These are phyloP conservation scores for Coccyzus lansbergi DNA, from an alignment of 2,797 vertebrate genomes.

Conservation along the genomic window DNA sequence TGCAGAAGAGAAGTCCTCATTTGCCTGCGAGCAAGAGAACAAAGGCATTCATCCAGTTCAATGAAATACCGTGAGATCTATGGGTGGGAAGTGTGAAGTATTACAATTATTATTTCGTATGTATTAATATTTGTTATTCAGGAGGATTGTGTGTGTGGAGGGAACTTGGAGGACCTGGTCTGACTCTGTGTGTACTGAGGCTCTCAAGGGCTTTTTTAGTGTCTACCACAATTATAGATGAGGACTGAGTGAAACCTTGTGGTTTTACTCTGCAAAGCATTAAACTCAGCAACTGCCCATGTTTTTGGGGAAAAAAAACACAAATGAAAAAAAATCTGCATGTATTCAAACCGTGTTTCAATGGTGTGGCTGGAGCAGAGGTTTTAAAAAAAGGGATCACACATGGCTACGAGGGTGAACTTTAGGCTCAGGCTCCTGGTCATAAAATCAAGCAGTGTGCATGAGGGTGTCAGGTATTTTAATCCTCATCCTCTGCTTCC, in stretches of 20 bases:
- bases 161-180: conserved; percentile 23
- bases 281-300: background rate
- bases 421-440: background rate
- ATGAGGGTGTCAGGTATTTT: background rate
- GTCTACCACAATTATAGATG: conserved; percentile 40
- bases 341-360: background rate
- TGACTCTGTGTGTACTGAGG: background rate
- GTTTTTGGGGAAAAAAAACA: background rate
- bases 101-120: conserved; percentile 43
- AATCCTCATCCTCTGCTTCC: background rate
- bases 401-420: background rate
- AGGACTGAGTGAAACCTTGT: conserved; percentile 47
- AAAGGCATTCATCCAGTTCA: background rate
- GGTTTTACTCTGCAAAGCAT: conserved; percentile 36
- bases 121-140: conserved; percentile 43
- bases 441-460: background rate
- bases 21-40: conserved; percentile 31
- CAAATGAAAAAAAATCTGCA: background rate
- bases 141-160: background rate
- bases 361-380: background rate
- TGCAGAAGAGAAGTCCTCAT: background rate
- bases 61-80: background rate
- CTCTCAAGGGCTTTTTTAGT: conserved; percentile 30
- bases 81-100: conserved; percentile 10
- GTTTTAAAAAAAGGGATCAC: background rate